Conservation (phyloP, 2,113 vertebrate genomes). For the Arizona elegans region DNA sequence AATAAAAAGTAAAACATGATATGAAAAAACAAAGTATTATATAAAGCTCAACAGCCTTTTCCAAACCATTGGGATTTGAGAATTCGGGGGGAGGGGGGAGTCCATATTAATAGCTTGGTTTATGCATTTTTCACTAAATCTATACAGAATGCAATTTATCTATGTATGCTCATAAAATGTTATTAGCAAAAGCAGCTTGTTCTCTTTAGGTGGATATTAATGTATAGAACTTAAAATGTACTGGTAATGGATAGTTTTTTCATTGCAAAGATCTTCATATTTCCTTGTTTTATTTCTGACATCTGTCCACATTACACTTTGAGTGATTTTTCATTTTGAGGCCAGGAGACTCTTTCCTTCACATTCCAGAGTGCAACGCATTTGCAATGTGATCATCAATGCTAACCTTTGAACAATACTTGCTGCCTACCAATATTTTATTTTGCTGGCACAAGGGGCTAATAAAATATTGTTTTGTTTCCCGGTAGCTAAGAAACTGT, state of each 20-base stretch:
- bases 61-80: background rate
- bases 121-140: background rate
- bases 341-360: background rate
- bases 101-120: background rate
- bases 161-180: background rate
- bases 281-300: background rate
- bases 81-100: background rate
- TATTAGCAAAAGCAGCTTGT: background rate
- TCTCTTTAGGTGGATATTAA: background rate
- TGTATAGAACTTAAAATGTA: background rate
- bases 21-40: background rate
- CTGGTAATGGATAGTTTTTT: background rate
- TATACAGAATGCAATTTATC: background rate
- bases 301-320: background rate
- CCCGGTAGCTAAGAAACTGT: background rate
- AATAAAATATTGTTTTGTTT: conserved; percentile 11
- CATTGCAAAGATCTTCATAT: background rate
- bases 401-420: background rate
- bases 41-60: background rate
- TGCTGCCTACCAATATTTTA: background rate
- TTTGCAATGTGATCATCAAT: background rate
- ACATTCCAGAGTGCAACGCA: background rate
- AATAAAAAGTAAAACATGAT: background rate
- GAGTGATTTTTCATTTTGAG: background rate
- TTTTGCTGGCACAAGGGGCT: background rate